Conservation (phyloP, 2,113 vertebrate genomes). For the Nothocercus nigrocapillus region DNA sequence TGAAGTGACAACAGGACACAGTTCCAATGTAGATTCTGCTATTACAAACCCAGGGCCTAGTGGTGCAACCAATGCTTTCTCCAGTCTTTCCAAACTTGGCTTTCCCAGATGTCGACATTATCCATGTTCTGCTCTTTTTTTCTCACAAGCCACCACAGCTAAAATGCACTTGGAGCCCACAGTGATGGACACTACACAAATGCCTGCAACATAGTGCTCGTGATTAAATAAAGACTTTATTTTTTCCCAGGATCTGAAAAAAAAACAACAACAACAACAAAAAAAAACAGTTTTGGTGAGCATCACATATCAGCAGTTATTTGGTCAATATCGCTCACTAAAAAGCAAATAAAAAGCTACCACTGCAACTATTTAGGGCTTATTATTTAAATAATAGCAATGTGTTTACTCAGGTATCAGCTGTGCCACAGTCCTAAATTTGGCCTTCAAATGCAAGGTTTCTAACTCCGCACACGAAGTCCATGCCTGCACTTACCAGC, state of each 20-base stretch:
- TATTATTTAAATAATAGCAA: neutral
- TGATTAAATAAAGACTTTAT: neutral
- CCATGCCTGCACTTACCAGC: accelerated
- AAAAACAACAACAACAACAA: neutral
- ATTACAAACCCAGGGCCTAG: accelerated
- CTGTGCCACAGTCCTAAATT: neutral
- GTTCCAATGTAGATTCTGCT: accelerated
- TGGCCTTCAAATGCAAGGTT: neutral
- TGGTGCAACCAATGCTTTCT: neutral
- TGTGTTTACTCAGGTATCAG: neutral
- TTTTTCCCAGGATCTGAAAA: neutral
- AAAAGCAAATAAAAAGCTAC: neutral
- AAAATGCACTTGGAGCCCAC: neutral
- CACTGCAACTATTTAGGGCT: neutral
- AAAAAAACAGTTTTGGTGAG: neutral
- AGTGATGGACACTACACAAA: neutral
- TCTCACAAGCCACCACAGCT: neutral
- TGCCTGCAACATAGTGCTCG: accelerated
- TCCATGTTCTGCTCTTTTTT: neutral
- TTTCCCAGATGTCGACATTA: neutral
- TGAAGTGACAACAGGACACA: neutral
- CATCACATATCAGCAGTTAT: neutral
- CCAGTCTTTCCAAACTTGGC: neutral
- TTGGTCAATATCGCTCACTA: neutral
- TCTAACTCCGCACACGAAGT: neutral